Base-by-base conservation (phyloP, 1,140 invertebrate species). In the Zaprionus tsacasi region DNA sequence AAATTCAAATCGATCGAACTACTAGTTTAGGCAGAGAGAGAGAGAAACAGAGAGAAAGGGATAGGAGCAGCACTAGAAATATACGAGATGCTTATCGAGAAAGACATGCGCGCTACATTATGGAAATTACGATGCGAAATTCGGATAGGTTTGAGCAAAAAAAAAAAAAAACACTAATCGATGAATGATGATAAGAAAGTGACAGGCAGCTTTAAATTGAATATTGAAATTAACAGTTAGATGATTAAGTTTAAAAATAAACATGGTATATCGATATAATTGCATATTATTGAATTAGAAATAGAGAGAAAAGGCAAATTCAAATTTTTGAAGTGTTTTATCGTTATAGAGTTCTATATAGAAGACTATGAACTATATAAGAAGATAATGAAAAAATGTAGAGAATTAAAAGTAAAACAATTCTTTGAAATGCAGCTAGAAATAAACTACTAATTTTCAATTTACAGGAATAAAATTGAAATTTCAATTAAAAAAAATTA, bases 31-130 rank as follows among this genome's bases (percentile, higher is more conserved):
- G 59, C 65, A 30, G 27, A 27, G 27, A 3, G 27, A 30, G 27
- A 30, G 27, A 17, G 48, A n/a, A 13, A 13, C 30, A n/a, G n/a
- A 40, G 40, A 57, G 76, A 69, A 45, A 45, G 40, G 40, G 40
- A 45, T 7, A 45, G 40, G 13, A 6, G 40, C 7, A 15, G 6
- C n/a, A 15, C 40, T 43, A 15, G 40, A 21, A 21, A 21, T 21
- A 21, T 21, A 21, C 21, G 21, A 60, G 61, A 79, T 82, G 65
- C 27, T 74, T 79, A 82, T 87, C 82, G 79, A 58, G 64, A 81
- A 73, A 77, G n/a, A 17, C n/a, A 45, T 45, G 40, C 82, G 76
- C 76, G 69, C 82, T 67, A 78, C 76, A 61, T 81, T 83, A 78
- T 15, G 54, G 38, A 35, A 40, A 66, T 71, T 57, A 64, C 78